phyloP scores from a whole-genome alignment of 2,113 vertebrate genomes.

The Steatornis caripensis region DNA sequence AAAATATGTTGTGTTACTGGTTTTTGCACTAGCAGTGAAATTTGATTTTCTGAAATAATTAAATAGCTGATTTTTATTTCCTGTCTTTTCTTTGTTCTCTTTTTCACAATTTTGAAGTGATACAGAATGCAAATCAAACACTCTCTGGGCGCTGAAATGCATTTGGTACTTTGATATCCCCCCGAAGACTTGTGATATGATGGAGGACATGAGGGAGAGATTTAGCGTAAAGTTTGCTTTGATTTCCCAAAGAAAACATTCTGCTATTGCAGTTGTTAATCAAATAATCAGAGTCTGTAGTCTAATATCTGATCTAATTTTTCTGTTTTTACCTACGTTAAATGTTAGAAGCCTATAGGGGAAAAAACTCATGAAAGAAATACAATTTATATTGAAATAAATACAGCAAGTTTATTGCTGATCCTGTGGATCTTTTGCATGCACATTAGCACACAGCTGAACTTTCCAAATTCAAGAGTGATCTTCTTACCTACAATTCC shows the following conservation, averaged over 20 bases:
- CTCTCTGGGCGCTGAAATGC: not conserved
- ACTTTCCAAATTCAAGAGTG: not conserved
- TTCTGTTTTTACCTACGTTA: not conserved
- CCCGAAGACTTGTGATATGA: not conserved
- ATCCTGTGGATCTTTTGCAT: not conserved
- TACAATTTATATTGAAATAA: not conserved
- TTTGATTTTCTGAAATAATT: not conserved
- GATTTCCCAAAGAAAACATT: conserved; percentile 24
- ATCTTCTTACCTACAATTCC: not conserved
- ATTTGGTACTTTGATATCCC: not conserved
- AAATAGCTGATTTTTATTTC: not conserved
- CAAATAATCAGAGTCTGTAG: not conserved
- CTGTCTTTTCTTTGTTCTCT: not conserved
- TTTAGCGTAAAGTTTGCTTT: conserved; percentile 1
- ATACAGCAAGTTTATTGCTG: not conserved
- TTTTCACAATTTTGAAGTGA: not conserved
- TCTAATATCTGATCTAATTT: not conserved
- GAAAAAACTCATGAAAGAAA: not conserved
- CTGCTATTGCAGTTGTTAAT: not conserved
- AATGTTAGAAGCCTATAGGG: not conserved
- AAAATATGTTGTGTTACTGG: not conserved
- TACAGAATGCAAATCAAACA: not conserved
- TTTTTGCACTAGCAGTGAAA: not conserved
- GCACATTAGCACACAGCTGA: not conserved
- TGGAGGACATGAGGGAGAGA: not conserved